phyloP scores from a whole-genome alignment of 2,797 vertebrate genomes.

The Gymnocypris eckloni region DNA sequence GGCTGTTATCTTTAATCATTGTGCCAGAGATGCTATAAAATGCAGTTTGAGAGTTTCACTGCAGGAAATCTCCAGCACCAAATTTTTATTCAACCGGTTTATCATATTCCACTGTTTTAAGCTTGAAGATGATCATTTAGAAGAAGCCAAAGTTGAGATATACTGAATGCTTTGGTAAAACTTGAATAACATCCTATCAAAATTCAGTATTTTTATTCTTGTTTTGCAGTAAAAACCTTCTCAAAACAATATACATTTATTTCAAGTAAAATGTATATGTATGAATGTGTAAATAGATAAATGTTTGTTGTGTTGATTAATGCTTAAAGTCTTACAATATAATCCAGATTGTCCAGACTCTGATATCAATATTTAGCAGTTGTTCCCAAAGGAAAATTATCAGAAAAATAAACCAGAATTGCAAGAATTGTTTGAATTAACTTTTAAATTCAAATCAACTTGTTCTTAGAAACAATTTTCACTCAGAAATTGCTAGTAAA shows the following conservation, averaged over 20 bases:
- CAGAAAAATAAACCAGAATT: too few relatives aligned
- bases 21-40: constrained; percentile 7
- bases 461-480: neutral
- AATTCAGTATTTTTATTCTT: neutral
- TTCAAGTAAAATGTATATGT: too few relatives aligned
- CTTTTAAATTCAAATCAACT: neutral
- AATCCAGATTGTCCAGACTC: neutral
- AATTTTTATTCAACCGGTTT: neutral
- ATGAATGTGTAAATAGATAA: too few relatives aligned
- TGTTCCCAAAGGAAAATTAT: neutral
- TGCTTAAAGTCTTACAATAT: neutral
- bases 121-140: neutral
- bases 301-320: neutral
- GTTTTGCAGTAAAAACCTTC: neutral
- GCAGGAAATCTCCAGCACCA: neutral
- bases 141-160: neutral
- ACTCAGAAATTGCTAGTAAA: too few relatives aligned
- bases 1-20: constrained; percentile 29
- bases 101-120: constrained; percentile 8
- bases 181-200: neutral
- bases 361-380: constrained; percentile 8
- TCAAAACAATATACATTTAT: neutral
- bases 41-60: neutral
- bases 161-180: neutral
- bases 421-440: neutral